Conservation (phyloP, 2,888 invertebrate genomes). For the Drosophila pseudotakahashii region DNA sequence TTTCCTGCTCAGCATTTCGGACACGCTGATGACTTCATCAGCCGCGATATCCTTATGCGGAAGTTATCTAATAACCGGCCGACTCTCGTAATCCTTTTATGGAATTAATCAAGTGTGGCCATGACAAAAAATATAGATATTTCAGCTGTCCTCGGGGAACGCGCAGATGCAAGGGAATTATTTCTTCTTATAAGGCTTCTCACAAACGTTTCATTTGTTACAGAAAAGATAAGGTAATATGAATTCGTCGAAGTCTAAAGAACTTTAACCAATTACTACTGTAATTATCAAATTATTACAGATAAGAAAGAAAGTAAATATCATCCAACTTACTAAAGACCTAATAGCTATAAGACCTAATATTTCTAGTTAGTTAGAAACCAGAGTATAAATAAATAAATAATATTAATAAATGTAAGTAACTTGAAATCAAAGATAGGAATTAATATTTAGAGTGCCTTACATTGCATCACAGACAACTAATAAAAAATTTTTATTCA, state of each 20-base stretch:
- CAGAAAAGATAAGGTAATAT: background rate
- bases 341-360: too few relatives aligned
- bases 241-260: too few relatives aligned
- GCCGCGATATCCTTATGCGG: slow-evolving; percentile 62
- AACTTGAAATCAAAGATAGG: background rate
- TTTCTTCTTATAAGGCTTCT: background rate
- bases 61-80: slow-evolving; percentile 67
- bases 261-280: too few relatives aligned
- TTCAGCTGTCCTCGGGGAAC: slow-evolving; percentile 38
- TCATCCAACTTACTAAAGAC: too few relatives aligned
- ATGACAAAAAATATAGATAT: slow-evolving; percentile 50
- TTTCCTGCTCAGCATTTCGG: slow-evolving; percentile 80
- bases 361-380: too few relatives aligned
- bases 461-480: background rate
- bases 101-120: slow-evolving; percentile 78
- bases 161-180: slow-evolving; percentile 34
- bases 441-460: too few relatives aligned
- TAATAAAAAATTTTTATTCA: slow-evolving; percentile 13
- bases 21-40: slow-evolving; percentile 75
- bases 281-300: too few relatives aligned
- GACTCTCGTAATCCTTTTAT: slow-evolving; percentile 71
- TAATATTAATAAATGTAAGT: background rate
- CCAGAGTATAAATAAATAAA: too few relatives aligned
- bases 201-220: slow-evolving; percentile 47
- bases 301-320: too few relatives aligned